Base-by-base conservation (phyloP, 1,140 invertebrate genomes). In the Heliconius hermathena region DNA sequence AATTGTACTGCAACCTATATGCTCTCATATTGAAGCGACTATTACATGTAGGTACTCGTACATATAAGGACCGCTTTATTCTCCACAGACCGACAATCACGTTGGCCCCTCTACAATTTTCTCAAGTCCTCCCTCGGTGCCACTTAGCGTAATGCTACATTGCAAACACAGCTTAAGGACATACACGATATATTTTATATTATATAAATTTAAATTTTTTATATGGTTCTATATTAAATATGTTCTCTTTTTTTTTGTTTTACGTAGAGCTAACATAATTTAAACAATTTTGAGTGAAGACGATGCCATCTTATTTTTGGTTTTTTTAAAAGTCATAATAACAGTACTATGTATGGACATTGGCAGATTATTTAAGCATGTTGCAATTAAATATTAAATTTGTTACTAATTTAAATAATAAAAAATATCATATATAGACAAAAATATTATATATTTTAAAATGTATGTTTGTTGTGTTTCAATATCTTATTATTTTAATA, bases 101-200 rank as follows among this genome's bases (percentile, higher is more conserved):
- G 4, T 13, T 5, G 26, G 26, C 60, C 60, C 60, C 60, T 66
- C 60, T 29, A 22, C 60, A 66, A 66, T 29, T 66, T 66, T 66
- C 60, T 66, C 60, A 16, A 66, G 60, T 66, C 5, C 20, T 66
- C 60, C 60, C 60, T 66, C 26, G 60, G 60, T 66, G 60, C 22
- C 26, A 29, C 60, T 66, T 66, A 66, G 2, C 3, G 60, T 66
- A 66, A 66, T 66, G 60, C 4, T 66, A 66, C 60, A 66, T 26
- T 26, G 26, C 60, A 66, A 66, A 66, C 60, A 66, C 11, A 8
- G 60, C 22, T 29, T 29, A 60, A 22, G n/a, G 54, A 26, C 26
- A 29, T 66, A 66, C 60, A 60, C 0, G 20, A 60, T 60, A 52
- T 66, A 22, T 66, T 22, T 29, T 5, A 29, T 11, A 13, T 66